Percentiles rank a stretch among this genome's conserved stretches.
Conservation (phyloP, 2,888 invertebrate species). For the Cephus pulcher region DNA sequence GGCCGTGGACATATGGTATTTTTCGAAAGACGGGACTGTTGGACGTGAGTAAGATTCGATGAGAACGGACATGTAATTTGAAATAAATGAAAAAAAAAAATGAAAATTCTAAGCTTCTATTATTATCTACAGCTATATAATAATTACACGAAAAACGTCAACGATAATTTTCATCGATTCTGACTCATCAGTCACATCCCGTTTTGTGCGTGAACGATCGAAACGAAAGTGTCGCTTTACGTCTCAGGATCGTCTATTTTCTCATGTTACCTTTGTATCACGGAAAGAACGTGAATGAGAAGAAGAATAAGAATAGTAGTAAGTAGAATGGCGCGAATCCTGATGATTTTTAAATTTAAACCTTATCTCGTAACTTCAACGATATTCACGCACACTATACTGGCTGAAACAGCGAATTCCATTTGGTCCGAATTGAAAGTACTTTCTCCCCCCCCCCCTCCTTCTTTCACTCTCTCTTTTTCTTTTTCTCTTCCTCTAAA, state of each 20-base stretch:
- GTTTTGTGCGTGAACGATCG: conserved; percentile 5
- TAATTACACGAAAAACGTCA: conserved; percentile 5
- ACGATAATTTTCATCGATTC: conserved; percentile 17
- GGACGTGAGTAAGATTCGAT: conserved; percentile 22
- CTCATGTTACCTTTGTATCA: background rate
- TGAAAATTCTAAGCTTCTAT: conserved; percentile 10
- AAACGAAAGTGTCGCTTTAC: background rate
- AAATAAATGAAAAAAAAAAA: background rate
- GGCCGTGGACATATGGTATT: background rate
- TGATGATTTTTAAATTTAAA: background rate
- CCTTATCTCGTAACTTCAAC: background rate
- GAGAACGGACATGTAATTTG: background rate
- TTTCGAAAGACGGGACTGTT: background rate
- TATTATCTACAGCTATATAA: conserved; percentile 21
- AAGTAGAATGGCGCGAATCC: background rate
- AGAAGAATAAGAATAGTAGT: background rate
- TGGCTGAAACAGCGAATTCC: background rate
- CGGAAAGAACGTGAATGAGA: background rate
- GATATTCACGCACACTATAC: background rate
- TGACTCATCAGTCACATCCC: conserved; percentile 3
- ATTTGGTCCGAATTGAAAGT: background rate
- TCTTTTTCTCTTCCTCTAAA: background rate
- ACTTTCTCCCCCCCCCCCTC: background rate
- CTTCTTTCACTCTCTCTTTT: background rate
- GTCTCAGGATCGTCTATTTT: conserved; percentile 13